A percentile compares a stretch with the other conserved stretches of the same genome.
Evolutionary conservation across 2,113 vertebrate genomes (phyloP).

Genomic region (Ptilonorhynchus violaceus): DNA sequence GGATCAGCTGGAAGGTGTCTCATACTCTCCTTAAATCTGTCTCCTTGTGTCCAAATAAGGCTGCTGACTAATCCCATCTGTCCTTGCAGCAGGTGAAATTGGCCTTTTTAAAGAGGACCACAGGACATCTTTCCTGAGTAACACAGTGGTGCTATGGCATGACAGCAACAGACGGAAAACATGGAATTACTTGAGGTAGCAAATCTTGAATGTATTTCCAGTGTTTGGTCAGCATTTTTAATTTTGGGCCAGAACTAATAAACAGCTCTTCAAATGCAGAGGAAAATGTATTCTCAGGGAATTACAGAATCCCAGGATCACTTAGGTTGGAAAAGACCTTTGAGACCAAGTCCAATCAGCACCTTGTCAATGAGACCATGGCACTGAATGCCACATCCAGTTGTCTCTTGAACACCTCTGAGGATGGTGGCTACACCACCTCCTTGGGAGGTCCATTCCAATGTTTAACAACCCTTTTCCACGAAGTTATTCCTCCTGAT

Average conservation of each 20-base stretch:
- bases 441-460: too few relatives aligned
- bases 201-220: not conserved
- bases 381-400: not conserved
- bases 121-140: not conserved
- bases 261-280: not conserved
- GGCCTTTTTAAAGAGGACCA: not conserved
- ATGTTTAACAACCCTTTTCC: too few relatives aligned
- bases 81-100: not conserved
- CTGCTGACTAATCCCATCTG: not conserved
- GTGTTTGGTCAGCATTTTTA: not conserved
- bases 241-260: not conserved
- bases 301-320: not conserved
- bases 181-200: not conserved
- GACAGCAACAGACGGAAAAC: not conserved
- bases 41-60: not conserved
- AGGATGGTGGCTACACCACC: not conserved
- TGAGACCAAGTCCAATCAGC: rapidly evolving
- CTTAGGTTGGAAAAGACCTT: not conserved
- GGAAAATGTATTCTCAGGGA: not conserved
- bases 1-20: not conserved
- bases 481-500: not conserved
- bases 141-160: not conserved
- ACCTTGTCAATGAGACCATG: not conserved
- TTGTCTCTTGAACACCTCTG: not conserved
- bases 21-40: not conserved